Base-by-base conservation (phyloP, 1,140 invertebrate species). In the Heliconius eleuchia region DNA sequence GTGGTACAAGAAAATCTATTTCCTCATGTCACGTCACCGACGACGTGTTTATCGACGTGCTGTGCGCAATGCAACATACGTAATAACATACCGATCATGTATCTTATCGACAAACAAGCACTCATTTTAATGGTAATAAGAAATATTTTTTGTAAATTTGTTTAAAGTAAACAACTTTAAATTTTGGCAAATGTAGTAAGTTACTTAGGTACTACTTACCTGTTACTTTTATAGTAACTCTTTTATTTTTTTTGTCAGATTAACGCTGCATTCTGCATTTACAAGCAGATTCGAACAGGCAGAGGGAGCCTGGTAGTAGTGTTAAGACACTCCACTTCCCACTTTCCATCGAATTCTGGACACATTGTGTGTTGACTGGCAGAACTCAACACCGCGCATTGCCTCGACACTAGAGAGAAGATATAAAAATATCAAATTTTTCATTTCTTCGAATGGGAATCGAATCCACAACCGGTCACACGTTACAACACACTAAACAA, bases 21-120 rank as follows among this genome's bases (percentile, higher is more conserved):
- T 80, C 79, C 79, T 80, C 75, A 16, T 71, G 79, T 77, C 79
- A 80, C 42, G 76, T 80, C 74, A 80, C 71, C 27, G 60, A 71
- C 42, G 71, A 46, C 76, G 34, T 78, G 73, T 79, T 79, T 79
- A 79, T 74, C 72, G 73, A 79, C 73, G 71, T 74, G 50, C 27
- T 70, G 55, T 55, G 52, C 71, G 60, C 60, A 66, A 27, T 30
- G 60, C 60, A 76, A 76, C 27, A 75, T 75, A 30, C 30, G 74
- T 23, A 57, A 23, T 57, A 57, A 57, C 55, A 57, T 27, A 57
- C 55, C 55, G 55, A 30, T 66, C 60, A 16, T 66, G 60, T 23
- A 66, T 30, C 27, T 13, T 27, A 66, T 66, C 60, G 60, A 66
- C 60, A 30, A 66, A 27, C 27, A 16, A 27, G 60, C 27, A 6